phyloP scores from a whole-genome alignment of 2,888 invertebrate genomes.

The Noctua pronuba region DNA sequence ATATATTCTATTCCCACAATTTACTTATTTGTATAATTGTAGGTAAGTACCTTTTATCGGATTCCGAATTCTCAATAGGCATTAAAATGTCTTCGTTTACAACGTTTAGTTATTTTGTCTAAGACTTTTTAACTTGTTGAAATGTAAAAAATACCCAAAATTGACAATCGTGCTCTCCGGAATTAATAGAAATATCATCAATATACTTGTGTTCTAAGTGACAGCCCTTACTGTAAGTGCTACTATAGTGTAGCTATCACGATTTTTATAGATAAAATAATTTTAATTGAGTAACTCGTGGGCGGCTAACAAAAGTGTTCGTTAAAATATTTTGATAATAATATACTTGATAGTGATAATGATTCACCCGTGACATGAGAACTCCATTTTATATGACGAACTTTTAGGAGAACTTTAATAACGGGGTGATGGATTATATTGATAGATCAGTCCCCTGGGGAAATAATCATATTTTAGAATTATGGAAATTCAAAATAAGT shows the following conservation, averaged over 20 bases:
- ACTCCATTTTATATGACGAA: constrained; percentile 27
- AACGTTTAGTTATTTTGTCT: not conserved
- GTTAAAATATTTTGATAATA: constrained; percentile 23
- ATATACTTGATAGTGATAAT: constrained; percentile 6
- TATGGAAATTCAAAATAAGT: not conserved
- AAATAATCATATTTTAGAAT: not conserved
- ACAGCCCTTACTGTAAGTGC: constrained; percentile 43
- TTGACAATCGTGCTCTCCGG: not conserved
- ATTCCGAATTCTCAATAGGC: not conserved
- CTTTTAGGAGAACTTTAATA: constrained; percentile 12
- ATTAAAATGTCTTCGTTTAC: not conserved
- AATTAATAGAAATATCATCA: not conserved
- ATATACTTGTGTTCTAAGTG: not conserved
- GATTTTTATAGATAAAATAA: constrained; percentile 51
- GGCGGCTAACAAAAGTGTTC: constrained; percentile 38
- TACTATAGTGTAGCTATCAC: constrained; percentile 46
- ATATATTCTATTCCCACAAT: not conserved
- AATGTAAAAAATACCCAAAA: not conserved
- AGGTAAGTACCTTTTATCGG: not conserved
- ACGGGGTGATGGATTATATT: constrained; percentile 11
- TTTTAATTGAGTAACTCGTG: constrained; percentile 61
- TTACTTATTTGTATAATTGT: not conserved
- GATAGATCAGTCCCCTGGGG: not conserved
- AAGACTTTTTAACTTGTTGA: not conserved
- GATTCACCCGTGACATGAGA: constrained; percentile 23